Evolutionary conservation across 35 echinoderm and acorn worm species (phyloP).

Genomic region (Ophioderma brevispina): DNA sequence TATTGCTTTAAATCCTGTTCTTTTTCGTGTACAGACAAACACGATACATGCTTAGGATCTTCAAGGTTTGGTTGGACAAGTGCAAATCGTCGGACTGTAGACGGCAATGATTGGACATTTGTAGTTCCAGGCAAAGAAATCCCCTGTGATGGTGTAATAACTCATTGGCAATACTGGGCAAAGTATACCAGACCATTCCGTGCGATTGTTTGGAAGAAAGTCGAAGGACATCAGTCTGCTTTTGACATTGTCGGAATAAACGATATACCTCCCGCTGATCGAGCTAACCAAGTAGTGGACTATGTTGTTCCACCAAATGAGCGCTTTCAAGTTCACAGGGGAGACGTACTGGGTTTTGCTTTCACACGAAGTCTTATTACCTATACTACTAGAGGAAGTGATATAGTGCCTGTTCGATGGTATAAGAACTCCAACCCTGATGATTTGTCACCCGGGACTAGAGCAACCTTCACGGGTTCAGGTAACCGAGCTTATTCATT

Average conservation of each 20-base stretch:
- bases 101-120: background rate
- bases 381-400: background rate
- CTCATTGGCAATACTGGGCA: background rate
- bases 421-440: background rate
- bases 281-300: background rate
- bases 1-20: no score
- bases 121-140: background rate
- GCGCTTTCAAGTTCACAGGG: background rate
- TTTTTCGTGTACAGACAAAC: no score
- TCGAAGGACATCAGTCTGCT: background rate
- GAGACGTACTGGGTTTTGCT: background rate
- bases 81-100: background rate
- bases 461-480: background rate
- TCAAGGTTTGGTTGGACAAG: background rate
- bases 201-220: background rate
- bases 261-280: background rate
- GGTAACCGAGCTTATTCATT: background rate
- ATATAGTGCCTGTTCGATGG: background rate
- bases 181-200: background rate
- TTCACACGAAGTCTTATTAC: background rate
- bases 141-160: background rate
- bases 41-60: no score
- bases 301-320: background rate
- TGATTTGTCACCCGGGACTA: no score
- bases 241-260: constrained; percentile 11